A percentile compares a stretch with the other conserved stretches of the same genome.
phyloP scores from a whole-genome alignment of 2,797 vertebrate genomes.

The Acanthiza pusilla region DNA sequence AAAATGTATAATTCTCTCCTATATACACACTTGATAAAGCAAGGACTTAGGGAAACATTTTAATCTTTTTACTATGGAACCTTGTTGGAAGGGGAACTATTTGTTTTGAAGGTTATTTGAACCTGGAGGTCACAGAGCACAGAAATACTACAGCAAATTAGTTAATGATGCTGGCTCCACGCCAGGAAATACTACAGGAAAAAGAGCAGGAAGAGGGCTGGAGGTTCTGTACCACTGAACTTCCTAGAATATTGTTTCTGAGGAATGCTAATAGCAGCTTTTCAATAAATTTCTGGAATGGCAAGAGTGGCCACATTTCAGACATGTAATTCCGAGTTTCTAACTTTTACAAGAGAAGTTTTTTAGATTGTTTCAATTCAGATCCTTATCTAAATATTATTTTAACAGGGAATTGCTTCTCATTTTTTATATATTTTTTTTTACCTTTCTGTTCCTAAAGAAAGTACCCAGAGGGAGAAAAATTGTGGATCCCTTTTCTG shows the following conservation, averaged over 20 bases:
- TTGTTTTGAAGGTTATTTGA: conserved; percentile 6
- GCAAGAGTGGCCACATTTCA: background rate
- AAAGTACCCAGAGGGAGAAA: background rate
- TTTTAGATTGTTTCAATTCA: background rate
- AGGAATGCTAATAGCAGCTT: background rate
- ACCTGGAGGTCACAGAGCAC: background rate
- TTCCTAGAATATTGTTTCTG: background rate
- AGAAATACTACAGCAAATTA: background rate
- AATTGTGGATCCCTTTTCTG: background rate
- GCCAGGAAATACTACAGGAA: background rate
- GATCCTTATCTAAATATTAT: background rate
- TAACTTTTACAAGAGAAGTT: background rate
- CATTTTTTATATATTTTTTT: background rate
- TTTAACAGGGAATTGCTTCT: background rate
- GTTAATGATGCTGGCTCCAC: background rate
- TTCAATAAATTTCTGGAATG: background rate
- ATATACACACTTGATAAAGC: background rate
- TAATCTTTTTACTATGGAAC: background rate
- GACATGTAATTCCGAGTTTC: background rate
- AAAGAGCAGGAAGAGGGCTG: background rate
- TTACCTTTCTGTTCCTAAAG: background rate
- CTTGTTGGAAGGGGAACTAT: background rate
- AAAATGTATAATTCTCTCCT: background rate
- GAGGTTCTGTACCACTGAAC: background rate
- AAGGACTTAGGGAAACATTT: background rate